Conservation (phyloP, 2,888 invertebrate species). For the Pyrochroa serraticornis region DNA sequence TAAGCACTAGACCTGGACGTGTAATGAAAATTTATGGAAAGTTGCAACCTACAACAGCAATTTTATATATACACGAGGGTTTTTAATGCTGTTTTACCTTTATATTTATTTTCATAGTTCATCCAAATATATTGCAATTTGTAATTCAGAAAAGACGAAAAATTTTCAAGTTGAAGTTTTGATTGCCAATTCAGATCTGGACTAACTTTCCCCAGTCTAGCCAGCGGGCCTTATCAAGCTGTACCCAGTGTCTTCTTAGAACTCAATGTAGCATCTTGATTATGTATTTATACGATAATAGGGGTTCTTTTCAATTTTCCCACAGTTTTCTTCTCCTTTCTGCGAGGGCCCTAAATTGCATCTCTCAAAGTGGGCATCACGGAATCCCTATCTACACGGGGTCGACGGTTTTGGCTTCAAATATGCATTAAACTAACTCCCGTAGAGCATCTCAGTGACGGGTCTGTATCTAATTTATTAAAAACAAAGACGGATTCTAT, state of each 20-base stretch:
- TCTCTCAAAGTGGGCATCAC: conserved; percentile 39
- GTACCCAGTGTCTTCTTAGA: not conserved
- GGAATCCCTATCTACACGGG: conserved; percentile 33
- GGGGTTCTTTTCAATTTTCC: conserved; percentile 46
- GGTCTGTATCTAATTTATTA: conserved; percentile 21
- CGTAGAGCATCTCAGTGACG: conserved; percentile 21
- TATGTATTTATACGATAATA: conserved; percentile 41
- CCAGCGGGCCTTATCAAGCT: too few species aligned
- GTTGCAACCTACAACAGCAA: too few species aligned
- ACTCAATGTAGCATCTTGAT: conserved; percentile 28
- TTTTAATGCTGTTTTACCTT: too few species aligned
- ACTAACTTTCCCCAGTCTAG: too few species aligned
- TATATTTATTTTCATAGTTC: too few species aligned
- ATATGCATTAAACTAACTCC: conserved; percentile 28
- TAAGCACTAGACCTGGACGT: too few species aligned
- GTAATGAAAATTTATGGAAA: too few species aligned
- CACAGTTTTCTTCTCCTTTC: conserved; percentile 41
- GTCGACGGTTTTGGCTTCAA: conserved; percentile 16
- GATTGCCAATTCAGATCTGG: too few species aligned
- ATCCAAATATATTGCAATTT: too few species aligned
- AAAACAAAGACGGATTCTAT: conserved; percentile 4
- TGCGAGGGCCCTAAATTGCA: conserved; percentile 40
- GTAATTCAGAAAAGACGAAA: too few species aligned
- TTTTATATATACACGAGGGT: too few species aligned
- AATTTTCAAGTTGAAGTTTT: too few species aligned